These are phyloP conservation scores for Clarias magur DNA, from an alignment of 2,113 vertebrate genomes.

Conservation along the genomic window DNA sequence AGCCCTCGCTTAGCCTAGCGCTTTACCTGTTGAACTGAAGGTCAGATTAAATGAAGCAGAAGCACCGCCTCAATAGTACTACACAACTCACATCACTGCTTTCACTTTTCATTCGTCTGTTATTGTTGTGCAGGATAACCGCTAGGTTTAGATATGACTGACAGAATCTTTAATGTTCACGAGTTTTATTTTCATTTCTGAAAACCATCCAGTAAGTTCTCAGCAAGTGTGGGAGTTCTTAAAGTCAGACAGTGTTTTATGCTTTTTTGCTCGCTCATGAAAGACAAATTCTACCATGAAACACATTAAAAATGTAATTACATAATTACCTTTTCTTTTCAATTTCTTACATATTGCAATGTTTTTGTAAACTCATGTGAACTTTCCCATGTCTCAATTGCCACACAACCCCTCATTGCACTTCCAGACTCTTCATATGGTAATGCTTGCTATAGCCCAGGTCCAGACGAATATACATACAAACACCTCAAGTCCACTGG, in stretches of 20 bases:
- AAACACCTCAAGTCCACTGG: too few relatives aligned
- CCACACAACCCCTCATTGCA: too few relatives aligned
- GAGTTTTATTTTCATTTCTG: not conserved
- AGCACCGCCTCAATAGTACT: constrained; percentile 9
- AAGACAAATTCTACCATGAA: not conserved
- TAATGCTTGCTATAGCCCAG: too few relatives aligned
- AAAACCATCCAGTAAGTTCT: not conserved
- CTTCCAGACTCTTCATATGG: too few relatives aligned
- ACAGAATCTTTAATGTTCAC: not conserved
- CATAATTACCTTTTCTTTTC: not conserved
- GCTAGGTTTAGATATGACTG: not conserved
- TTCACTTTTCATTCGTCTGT: not conserved
- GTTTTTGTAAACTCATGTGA: too few relatives aligned
- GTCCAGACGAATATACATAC: too few relatives aligned
- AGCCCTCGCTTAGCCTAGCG: not conserved
- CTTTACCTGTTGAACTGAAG: constrained; percentile 17
- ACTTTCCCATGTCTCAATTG: too few relatives aligned
- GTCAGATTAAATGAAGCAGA: constrained; percentile 36
- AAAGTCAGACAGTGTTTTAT: not conserved
- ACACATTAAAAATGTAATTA: not conserved
- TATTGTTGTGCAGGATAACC: not conserved
- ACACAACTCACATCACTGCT: not conserved
- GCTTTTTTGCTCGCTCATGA: not conserved
- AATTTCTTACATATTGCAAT: too few relatives aligned
- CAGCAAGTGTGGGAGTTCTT: too few relatives aligned